phyloP scores from a whole-genome alignment of 2,113 vertebrate species.

The Chascanopsetta lugubris region DNA sequence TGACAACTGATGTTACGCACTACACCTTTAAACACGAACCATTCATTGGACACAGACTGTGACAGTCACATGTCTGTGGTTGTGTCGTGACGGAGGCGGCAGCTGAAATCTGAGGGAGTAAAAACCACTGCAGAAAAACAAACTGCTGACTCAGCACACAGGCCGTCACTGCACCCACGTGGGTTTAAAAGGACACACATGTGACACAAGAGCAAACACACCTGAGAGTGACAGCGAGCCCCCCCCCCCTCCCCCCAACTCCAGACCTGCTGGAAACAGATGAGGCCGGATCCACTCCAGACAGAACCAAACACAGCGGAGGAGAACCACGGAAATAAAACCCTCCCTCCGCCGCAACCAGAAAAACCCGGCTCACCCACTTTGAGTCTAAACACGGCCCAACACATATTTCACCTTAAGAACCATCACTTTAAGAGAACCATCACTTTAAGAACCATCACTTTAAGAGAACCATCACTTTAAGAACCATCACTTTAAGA shows the following conservation, averaged over 20 bases:
- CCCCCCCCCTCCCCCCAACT: constrained; percentile 24
- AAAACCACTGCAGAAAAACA: constrained; percentile 22
- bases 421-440: neutral
- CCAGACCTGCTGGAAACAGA: constrained; percentile 56
- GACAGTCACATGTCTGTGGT: constrained; percentile 3
- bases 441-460: neutral
- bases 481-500: too few species aligned
- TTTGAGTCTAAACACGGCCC: neutral
- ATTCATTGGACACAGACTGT: too few species aligned
- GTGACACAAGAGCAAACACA: constrained; percentile 13
- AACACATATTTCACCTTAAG: neutral
- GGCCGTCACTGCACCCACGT: constrained; percentile 22
- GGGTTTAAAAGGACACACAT: constrained; percentile 2
- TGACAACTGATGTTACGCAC: too few species aligned
- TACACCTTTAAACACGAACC: too few species aligned
- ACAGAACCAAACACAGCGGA: constrained; percentile 3
- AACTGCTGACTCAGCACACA: constrained; percentile 30
- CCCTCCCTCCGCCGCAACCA: neutral
- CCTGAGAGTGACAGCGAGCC: constrained; percentile 55
- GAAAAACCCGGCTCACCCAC: neutral
- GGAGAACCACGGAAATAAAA: neutral
- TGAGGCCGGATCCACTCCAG: constrained; percentile 21
- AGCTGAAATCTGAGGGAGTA: constrained; percentile 5
- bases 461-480: too few species aligned
- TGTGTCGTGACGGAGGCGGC: constrained; percentile 4